Evolutionary conservation across 2,888 invertebrate species (phyloP).

Genomic region (Buathra laborator): DNA sequence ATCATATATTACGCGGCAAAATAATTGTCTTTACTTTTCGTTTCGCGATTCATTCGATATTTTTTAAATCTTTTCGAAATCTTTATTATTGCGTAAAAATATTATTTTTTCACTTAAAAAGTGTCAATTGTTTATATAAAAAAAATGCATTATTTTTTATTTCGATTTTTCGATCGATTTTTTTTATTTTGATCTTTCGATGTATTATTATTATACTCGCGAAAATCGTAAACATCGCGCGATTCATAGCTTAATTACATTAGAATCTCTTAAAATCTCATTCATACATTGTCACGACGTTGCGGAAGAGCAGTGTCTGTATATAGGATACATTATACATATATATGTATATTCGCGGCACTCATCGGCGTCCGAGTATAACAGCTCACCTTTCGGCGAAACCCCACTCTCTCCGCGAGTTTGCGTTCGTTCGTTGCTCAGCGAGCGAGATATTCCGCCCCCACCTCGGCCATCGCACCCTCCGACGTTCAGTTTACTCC

Average conservation of each 20-base stretch:
- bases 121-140: too few relatives aligned
- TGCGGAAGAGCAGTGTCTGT: slow-evolving; percentile 19
- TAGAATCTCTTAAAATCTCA: slow-evolving; percentile 49
- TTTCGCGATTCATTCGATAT: too few relatives aligned
- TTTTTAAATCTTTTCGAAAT: too few relatives aligned
- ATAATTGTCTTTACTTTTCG: not conserved
- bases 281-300: slow-evolving; percentile 66
- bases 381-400: slow-evolving; percentile 69
- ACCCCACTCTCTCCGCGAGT: slow-evolving; percentile 62
- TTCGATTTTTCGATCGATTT: too few relatives aligned
- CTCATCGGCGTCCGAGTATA: slow-evolving; percentile 5
- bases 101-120: too few relatives aligned
- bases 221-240: too few relatives aligned
- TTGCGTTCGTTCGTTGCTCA: slow-evolving; percentile 42
- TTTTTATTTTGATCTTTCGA: too few relatives aligned
- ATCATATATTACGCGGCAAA: not conserved
- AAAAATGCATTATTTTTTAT: too few relatives aligned
- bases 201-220: too few relatives aligned
- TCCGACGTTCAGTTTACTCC: slow-evolving; percentile 47
- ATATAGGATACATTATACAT: slow-evolving; percentile 13
- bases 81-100: too few relatives aligned
- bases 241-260: not conserved
- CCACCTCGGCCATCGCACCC: slow-evolving; percentile 66
- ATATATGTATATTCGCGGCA: slow-evolving; percentile 26
- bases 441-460: slow-evolving; percentile 36